Evolutionary conservation across 2,888 invertebrate genomes (phyloP).

Genomic region (Xiphydria camelus): DNA sequence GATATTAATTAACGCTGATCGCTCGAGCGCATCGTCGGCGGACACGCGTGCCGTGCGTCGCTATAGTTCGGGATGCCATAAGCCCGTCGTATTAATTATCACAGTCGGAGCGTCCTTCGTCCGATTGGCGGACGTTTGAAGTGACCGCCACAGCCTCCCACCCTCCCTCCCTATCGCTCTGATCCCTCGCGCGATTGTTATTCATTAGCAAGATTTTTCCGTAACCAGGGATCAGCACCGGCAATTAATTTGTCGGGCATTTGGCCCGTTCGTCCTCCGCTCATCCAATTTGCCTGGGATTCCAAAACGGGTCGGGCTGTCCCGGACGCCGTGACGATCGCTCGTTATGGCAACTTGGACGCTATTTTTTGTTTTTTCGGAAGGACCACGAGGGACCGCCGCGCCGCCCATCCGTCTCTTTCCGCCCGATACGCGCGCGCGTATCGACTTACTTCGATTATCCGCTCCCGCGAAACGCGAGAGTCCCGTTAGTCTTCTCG

Average conservation of each 20-base stretch:
- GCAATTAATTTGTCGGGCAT: conserved; percentile 16
- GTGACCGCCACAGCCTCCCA: conserved; percentile 31
- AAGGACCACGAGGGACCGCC: too few species aligned
- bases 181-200: conserved; percentile 17
- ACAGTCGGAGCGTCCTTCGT: conserved; percentile 17
- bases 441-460: conserved; percentile 26
- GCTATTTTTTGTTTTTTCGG: too few species aligned
- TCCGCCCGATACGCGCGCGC: conserved; percentile 1
- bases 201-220: conserved; percentile 37
- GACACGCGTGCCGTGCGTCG: conserved; percentile 1
- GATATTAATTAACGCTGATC: conserved; percentile 35
- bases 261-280: conserved; percentile 10
- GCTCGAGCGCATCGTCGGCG: conserved; percentile 21
- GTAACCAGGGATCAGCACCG: conserved; percentile 24
- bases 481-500: conserved; percentile 30
- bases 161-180: conserved; percentile 17
- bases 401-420: neutral
- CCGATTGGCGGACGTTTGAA: conserved; percentile 33
- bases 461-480: conserved; percentile 20
- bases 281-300: conserved; percentile 16
- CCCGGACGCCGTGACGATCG: too few species aligned
- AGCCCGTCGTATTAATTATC: conserved; percentile 27
- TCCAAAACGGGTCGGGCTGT: neutral
- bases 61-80: conserved; percentile 19
- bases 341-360: too few species aligned